Percentiles rank a stretch among this genome's conserved stretches.
phyloP scores from a whole-genome alignment of 2,797 vertebrate species.

The Sebastes itinus region DNA sequence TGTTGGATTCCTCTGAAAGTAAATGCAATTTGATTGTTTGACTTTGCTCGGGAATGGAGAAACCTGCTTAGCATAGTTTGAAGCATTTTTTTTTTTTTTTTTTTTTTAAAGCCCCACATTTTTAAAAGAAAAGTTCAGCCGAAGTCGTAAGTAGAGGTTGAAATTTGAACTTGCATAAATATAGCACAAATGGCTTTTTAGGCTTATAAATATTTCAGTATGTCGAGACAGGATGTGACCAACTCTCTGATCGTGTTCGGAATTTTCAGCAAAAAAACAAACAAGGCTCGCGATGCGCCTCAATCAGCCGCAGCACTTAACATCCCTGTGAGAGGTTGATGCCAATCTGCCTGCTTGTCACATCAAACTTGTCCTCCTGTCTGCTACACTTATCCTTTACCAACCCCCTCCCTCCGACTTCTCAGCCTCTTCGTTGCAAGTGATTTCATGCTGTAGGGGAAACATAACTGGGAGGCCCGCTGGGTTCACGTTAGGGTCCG shows the following conservation, averaged over 20 bases:
- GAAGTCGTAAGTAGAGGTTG: not conserved
- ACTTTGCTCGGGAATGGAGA: constrained; percentile 8
- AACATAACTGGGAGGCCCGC: constrained; percentile 36
- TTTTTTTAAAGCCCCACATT: not conserved
- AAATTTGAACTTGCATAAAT: constrained; percentile 27
- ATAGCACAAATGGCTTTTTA: constrained; percentile 15
- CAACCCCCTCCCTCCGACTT: not conserved
- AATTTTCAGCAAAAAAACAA: constrained; percentile 40
- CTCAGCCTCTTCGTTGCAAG: constrained; percentile 41
- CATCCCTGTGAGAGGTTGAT: constrained; percentile 63
- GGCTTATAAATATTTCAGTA: constrained; percentile 19
- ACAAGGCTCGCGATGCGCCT: constrained; percentile 36
- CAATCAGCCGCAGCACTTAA: constrained; percentile 67
- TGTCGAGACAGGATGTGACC: constrained; percentile 34
- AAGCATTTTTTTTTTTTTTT: not conserved
- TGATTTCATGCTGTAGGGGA: constrained; percentile 51
- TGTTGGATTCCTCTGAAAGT: constrained; percentile 49
- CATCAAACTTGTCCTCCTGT: constrained; percentile 49
- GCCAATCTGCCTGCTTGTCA: constrained; percentile 62
- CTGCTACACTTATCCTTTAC: constrained; percentile 24
- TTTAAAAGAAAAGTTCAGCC: constrained; percentile 10
- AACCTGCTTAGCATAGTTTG: constrained; percentile 16
- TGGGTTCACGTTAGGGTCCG: constrained; percentile 35
- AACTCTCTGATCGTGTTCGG: constrained; percentile 15
- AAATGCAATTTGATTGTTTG: constrained; percentile 37